Percentiles rank a stretch among this genome's conserved stretches.
Evolutionary conservation across 2,888 invertebrate species (phyloP).

Genomic region (Penaeus monodon): DNA sequence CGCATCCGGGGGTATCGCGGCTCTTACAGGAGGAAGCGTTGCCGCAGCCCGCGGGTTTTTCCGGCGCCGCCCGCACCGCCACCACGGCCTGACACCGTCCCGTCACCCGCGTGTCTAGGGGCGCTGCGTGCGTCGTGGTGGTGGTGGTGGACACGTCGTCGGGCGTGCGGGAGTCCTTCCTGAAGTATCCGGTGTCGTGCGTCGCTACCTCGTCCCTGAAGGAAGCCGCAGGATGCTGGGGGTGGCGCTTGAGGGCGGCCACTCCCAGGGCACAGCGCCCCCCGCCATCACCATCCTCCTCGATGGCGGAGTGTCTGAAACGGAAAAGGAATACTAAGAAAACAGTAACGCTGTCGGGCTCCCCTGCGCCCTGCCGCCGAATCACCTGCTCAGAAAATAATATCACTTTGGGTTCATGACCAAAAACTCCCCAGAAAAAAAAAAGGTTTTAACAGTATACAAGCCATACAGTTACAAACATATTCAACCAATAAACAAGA

Average conservation of each 20-base stretch:
- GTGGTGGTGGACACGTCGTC: constrained; percentile 18
- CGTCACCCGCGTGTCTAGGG: no score
- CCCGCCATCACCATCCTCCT: constrained; percentile 29
- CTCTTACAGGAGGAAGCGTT: not conserved
- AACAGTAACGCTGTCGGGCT: not conserved
- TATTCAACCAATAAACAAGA: no score
- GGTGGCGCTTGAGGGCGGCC: constrained; percentile 26
- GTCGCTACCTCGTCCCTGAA: constrained; percentile 43
- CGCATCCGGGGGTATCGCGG: not conserved
- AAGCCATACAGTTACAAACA: no score
- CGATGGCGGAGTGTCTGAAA: constrained; percentile 55
- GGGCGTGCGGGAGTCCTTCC: constrained; percentile 54
- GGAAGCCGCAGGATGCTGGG: constrained; percentile 35
- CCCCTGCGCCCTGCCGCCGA: no score
- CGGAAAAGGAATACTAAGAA: not conserved
- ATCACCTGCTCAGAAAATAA: no score
- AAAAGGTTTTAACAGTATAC: no score
- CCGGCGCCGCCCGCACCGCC: not conserved
- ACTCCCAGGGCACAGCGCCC: constrained; percentile 27
- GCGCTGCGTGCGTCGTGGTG: not conserved
- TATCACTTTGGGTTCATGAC: no score
- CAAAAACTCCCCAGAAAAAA: no score
- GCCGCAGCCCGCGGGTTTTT: not conserved
- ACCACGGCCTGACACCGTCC: no score
- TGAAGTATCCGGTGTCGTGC: constrained; percentile 58